phyloP scores from a whole-genome alignment of 2,888 invertebrate species.

The Eupithecia tripunctaria region DNA sequence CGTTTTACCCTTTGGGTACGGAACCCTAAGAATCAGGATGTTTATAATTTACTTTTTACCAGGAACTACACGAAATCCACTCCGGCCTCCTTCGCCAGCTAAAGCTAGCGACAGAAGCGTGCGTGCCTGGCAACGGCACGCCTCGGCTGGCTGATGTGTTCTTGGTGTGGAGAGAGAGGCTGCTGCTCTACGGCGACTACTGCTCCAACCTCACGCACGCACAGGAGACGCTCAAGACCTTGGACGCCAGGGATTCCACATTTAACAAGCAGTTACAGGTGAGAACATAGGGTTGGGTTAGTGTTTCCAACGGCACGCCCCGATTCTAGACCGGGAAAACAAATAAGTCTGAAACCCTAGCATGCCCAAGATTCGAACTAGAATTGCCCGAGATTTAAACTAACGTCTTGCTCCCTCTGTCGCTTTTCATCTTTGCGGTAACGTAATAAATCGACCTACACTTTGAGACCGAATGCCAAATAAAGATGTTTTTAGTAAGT shows the following conservation, averaged over 20 bases:
- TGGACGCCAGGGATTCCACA: slow-evolving; percentile 87
- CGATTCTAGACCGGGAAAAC: not conserved
- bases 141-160: slow-evolving; percentile 91
- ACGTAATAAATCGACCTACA: not conserved
- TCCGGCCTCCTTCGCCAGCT: slow-evolving; percentile 92
- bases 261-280: slow-evolving; percentile 89
- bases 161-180: slow-evolving; percentile 94
- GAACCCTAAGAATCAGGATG: too few species aligned
- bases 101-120: slow-evolving; percentile 87
- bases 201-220: slow-evolving; percentile 96
- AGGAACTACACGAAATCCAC: slow-evolving; percentile 95
- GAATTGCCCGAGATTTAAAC: too few species aligned
- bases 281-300: slow-evolving; percentile 52
- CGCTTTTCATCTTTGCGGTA: not conserved
- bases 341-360: not conserved
- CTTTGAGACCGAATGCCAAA: not conserved
- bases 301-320: too few species aligned
- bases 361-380: not conserved
- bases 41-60: slow-evolving; percentile 22
- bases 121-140: slow-evolving; percentile 78
- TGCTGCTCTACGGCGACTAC: slow-evolving; percentile 97
- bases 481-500: not conserved
- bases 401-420: not conserved
- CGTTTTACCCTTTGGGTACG: too few species aligned
- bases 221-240: slow-evolving; percentile 92